Base-by-base conservation (phyloP, 2,797 vertebrate species). In the Paedocypris micromegethes region DNA sequence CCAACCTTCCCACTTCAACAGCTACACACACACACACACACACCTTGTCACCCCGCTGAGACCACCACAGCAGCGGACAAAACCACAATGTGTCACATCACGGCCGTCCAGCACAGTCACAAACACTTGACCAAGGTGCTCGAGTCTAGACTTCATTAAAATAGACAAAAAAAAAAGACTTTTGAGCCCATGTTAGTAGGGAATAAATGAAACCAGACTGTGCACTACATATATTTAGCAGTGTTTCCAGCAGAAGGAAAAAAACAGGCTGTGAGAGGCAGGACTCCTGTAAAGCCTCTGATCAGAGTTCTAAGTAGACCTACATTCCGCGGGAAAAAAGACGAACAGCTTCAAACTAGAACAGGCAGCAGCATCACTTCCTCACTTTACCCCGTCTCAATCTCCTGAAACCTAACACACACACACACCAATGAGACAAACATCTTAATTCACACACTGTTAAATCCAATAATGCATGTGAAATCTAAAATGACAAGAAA, bases 241-340 rank as follows among this genome's bases (percentile, higher is more conserved):
- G 57, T 23, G 38, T 42, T 62, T 8, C 50, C 52, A 4, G 44
- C 7, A 45, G 39, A 73, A 50, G 23, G 46, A 23, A 23, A 23
- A 23, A 56, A 73, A 63, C 50, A 40, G 9, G 7, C 47, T 66
- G 41, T n/a, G 58, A 63, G 47, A 57, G 46, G 63, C 58, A 70
- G 62, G 51, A 52, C 41, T 70, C 46, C 2, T 48, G 61, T 41
- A 70, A 58, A 64, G 58, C 42, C 64, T 64, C 72, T 71, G 68
- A 71, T 62, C 68, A 40, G 44, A 58, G 52, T 66, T 70, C 58
- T 66, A 57, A 66, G 9, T 38, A 70, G 63, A 66, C 73, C 68
- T 66, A 70, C 43, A 70, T 75, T 63, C 58, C 53, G 53, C 46
- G 48, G 3, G 46, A 56, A 55, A 49, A 42, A 7, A 67, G n/a